Base-by-base conservation (phyloP, 1,140 invertebrate species). In the Nasonia longicornis region DNA sequence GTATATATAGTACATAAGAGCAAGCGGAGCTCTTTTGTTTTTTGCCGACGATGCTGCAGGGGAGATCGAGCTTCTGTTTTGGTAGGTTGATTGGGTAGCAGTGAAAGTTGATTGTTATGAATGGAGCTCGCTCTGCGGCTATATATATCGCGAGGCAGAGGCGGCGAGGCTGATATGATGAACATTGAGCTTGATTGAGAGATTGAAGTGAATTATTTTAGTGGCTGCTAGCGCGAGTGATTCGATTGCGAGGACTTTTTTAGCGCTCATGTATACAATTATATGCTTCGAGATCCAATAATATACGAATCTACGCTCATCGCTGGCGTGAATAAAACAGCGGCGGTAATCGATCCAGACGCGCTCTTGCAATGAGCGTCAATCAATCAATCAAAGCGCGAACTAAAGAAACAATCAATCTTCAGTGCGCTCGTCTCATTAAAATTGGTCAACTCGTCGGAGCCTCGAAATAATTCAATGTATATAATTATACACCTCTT, bases 391-490 rank as follows among this genome's bases (percentile, higher is more conserved):
- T 42, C n/a, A n/a, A 66, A 22, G 31, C 8, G 64, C 22, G 64
- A 10, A 58, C 0, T 14, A 58, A 75, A 38, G 48, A 20, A 77
- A 64, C 75, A 38, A 66, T 77, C 75, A 66, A 64, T 77, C 75
- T 66, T 42, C 31, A 14, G 2, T 29, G 22, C 26, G 38, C 38
- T 14, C 8, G 7, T 38, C 69, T n/a, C 52, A 58, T 58, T 58
- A 58, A 20, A 7, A 58, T 58, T n/a, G 52, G 20, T n/a, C 20
- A 10, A 42, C 38, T 42, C 38, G 7, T 8, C 38, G 38, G 20
- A 58, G 52, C 52, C 16, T 58, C 16, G 52, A 58, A 58, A 20
- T 58, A 58, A 58, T 58, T 58, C 52, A n/a, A 58, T 58, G 38
- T 8, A 6, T 35, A 35, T 35, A 35, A 35, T 35, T 52, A 26